Percentiles rank a stretch among this genome's conserved stretches.
phyloP scores from a whole-genome alignment of 2,113 vertebrate species.

The Choloepus hoffmanni region DNA sequence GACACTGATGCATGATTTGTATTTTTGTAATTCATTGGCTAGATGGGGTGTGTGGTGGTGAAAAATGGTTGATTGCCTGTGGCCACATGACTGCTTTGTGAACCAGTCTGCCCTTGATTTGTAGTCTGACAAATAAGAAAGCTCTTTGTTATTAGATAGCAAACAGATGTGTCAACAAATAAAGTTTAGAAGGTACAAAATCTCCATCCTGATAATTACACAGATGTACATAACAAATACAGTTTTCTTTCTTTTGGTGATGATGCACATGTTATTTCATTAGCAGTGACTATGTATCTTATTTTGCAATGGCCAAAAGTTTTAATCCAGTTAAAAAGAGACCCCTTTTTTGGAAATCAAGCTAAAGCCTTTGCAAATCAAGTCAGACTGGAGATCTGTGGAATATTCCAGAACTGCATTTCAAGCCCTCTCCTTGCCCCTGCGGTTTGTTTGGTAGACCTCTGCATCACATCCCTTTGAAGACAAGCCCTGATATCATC shows the following conservation, averaged over 20 bases:
- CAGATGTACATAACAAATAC: neutral
- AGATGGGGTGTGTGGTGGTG: neutral
- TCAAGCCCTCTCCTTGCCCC: slow-evolving; percentile 61
- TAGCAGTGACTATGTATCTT: neutral
- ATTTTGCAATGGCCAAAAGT: slow-evolving; percentile 50
- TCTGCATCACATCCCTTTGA: slow-evolving; percentile 68
- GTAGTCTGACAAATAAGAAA: neutral
- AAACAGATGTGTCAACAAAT: slow-evolving; percentile 40
- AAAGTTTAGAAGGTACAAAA: neutral
- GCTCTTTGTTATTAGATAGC: slow-evolving; percentile 14
- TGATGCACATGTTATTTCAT: neutral
- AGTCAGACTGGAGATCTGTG: neutral
- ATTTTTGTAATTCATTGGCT: neutral
- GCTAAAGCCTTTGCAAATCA: slow-evolving; percentile 65
- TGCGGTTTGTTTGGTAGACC: slow-evolving; percentile 70
- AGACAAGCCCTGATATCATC: slow-evolving; percentile 74
- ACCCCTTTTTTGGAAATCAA: slow-evolving; percentile 54
- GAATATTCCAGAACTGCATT: slow-evolving; percentile 63
- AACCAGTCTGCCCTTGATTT: neutral
- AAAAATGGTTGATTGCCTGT: neutral
- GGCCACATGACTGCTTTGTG: neutral
- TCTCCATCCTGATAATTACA: slow-evolving; percentile 38
- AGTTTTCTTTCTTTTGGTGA: neutral
- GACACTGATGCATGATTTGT: neutral
- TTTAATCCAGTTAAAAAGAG: slow-evolving; percentile 19